Conservation (phyloP, 2,797 vertebrate species). For the Sebastes elongatus region DNA sequence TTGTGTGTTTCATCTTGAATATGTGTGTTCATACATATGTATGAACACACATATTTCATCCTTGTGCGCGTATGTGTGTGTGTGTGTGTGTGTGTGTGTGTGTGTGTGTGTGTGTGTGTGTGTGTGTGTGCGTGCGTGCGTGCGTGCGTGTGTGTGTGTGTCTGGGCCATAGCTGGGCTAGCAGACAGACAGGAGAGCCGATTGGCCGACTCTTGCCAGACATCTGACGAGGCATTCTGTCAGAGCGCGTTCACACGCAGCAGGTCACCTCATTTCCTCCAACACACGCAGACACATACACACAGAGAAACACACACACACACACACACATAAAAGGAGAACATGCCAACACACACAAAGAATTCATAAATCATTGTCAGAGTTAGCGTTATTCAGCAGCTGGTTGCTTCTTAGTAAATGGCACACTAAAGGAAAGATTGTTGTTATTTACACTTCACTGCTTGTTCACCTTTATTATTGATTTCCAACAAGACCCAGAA, state of each 20-base stretch:
- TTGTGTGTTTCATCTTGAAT: slow-evolving; percentile 18
- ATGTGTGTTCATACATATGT: background rate
- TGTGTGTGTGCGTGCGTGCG: background rate
- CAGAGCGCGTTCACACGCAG: slow-evolving; percentile 41
- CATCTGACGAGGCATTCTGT: slow-evolving; percentile 71
- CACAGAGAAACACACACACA: background rate
- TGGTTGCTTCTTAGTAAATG: slow-evolving; percentile 28
- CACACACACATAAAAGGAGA: slow-evolving; percentile 9
- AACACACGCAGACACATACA: background rate
- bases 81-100: slow-evolving; percentile 8
- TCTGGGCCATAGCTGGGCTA: background rate
- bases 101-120: background rate
- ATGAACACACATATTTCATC: background rate
- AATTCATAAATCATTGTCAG: slow-evolving; percentile 62
- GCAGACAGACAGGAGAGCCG: slow-evolving; percentile 52
- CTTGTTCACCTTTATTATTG: slow-evolving; percentile 54
- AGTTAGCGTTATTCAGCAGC: slow-evolving; percentile 58
- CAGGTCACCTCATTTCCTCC: slow-evolving; percentile 61
- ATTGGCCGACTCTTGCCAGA: slow-evolving; percentile 59
- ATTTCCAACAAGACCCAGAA: slow-evolving; percentile 8
- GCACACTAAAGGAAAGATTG: slow-evolving; percentile 22
- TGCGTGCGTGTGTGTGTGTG: slow-evolving; percentile 11
- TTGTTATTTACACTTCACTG: slow-evolving; percentile 58
- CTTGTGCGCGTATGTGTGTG: background rate
- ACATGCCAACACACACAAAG: slow-evolving; percentile 10